Evolutionary conservation across 2,113 vertebrate species (phyloP), one percentile per base, ranked within the genome.

Genomic region (Tachysurus vachellii): DNA sequence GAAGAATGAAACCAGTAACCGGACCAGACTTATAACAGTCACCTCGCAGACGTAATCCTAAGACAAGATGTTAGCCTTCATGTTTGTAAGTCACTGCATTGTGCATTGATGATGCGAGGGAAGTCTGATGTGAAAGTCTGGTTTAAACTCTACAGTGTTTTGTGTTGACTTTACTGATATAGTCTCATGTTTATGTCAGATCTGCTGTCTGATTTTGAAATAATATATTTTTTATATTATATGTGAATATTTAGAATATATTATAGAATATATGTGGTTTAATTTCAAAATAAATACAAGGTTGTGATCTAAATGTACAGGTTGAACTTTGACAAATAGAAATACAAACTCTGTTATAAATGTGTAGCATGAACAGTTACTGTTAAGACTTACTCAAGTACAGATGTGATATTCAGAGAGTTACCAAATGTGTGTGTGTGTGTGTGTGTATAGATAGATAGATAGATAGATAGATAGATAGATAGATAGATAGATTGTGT

Each of bases 261-360:
- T 77, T 57, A 84, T 86, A 79, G 76, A 31, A 42, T 87, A 88
- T 92, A 91, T 68, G 88, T 5, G 44, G 80, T 64, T 85, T 92
- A 88, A 93, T 93, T 91, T 89, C 88, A 59, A 91, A 94, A 94
- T 88, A 93, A 62, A 82, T 50, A 26, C 19, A 16, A 73, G 19
- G 17, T 19, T 89, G 82, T 91, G 85, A 93, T 93, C 91, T 89
- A 88, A 82, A 80, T 42, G 82, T 12, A 61, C 61, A 2, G 44
- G 47, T 71, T 80, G 31, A 54, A 19, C 47, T 31, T 86, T 68
- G 26, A 50, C 1, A 0, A 47, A 47, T 75, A 26, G 21, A 13
- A 44, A 73, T 73, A 44, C 36, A n/a, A 53, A 31, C 75, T n/a
- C 17, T 16, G 50, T 13, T 77, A 28, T 53, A n/a, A 53, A 50